A percentile compares a stretch with the other conserved stretches of the same genome.
Conservation (phyloP, 2,113 vertebrate genomes). For the Salvelinus alpinus region DNA sequence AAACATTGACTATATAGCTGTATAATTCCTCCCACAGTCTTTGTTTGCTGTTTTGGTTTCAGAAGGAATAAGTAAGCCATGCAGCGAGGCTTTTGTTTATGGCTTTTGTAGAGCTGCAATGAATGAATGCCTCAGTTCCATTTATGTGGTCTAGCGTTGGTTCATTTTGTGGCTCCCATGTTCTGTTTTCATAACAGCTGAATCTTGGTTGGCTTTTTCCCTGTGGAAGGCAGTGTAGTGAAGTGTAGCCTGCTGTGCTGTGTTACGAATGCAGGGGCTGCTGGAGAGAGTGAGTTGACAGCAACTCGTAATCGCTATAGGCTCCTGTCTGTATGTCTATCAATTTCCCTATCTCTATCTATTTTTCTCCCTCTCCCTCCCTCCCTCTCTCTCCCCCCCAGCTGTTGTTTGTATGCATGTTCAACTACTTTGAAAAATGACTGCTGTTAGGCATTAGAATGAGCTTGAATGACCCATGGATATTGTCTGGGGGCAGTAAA, state of each 20-base stretch:
- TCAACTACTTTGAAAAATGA: conserved; percentile 35
- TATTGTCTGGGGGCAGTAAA: conserved; percentile 34
- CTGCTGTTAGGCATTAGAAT: conserved; percentile 34
- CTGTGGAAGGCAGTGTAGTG: conserved; percentile 2
- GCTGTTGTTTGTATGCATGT: conserved; percentile 18
- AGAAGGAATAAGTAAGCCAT: conserved; percentile 1
- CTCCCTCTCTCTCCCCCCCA: no score
- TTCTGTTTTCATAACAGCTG: conserved; percentile 43
- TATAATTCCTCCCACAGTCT: conserved; percentile 14
- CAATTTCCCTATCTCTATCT: conserved; percentile 10
- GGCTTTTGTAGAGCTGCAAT: not conserved
- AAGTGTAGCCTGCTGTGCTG: no score
- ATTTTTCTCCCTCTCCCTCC: no score
- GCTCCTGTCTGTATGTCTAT: conserved; percentile 21
- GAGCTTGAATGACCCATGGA: conserved; percentile 22
- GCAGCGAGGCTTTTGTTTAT: conserved; percentile 14
- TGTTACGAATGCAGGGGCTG: not conserved
- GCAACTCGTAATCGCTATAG: conserved; percentile 10
- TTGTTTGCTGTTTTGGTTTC: conserved; percentile 22
- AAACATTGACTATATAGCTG: not conserved
- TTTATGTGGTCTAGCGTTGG: conserved; percentile 43
- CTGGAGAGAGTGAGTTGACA: conserved; percentile 28
- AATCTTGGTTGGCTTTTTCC: conserved; percentile 18
- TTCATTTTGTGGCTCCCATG: conserved; percentile 53
- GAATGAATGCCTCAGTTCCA: conserved; percentile 12